A percentile compares a stretch with the other conserved stretches of the same genome.
Conservation (phyloP, 2,888 invertebrate species). For the Xylota segnis region DNA sequence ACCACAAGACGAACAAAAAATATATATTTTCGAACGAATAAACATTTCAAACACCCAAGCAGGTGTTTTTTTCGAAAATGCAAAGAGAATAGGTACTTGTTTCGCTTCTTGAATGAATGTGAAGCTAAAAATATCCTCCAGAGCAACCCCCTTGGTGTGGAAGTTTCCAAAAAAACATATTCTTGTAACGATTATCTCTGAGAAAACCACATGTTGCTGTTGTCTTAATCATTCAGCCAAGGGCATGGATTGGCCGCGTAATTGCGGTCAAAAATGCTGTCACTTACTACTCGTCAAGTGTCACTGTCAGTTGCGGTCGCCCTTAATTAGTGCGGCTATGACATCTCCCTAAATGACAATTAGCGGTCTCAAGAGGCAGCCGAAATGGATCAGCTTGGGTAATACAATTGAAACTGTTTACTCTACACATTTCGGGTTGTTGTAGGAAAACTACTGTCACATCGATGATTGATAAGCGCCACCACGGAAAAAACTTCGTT, state of each 20-base stretch:
- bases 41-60: slow-evolving; percentile 38
- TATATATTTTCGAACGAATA: slow-evolving; percentile 19
- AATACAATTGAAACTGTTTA: slow-evolving; percentile 1
- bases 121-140: slow-evolving; percentile 8
- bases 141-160: background rate
- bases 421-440: background rate
- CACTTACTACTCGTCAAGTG: background rate
- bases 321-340: slow-evolving; percentile 10
- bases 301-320: background rate
- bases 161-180: background rate
- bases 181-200: background rate
- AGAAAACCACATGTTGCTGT: slow-evolving; percentile 12
- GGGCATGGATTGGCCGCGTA: background rate
- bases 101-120: background rate
- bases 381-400: background rate
- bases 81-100: slow-evolving; percentile 1
- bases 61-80: slow-evolving; percentile 34
- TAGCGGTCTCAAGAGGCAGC: background rate
- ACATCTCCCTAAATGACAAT: slow-evolving; percentile 10
- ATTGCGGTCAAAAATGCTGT: background rate
- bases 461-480: slow-evolving; percentile 25
- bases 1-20: slow-evolving; percentile 3
- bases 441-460: slow-evolving; percentile 17
- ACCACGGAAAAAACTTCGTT: background rate
- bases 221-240: background rate